Conservation (phyloP, 2,797 vertebrate genomes). For the Carduelis carduelis region DNA sequence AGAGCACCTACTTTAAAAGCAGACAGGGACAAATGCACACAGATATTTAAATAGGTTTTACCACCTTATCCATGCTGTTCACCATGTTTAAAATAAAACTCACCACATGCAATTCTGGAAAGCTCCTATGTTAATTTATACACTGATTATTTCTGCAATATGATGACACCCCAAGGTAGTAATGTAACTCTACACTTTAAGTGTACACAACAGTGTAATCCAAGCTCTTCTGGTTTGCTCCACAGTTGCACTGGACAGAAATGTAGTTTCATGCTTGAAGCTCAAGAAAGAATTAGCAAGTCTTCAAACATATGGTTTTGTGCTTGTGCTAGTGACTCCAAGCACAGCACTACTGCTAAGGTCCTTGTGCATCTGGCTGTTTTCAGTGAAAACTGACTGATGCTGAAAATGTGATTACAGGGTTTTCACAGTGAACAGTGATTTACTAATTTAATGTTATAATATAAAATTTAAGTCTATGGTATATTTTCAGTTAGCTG, state of each 20-base stretch:
- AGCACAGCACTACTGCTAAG: neutral
- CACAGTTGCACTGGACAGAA: neutral
- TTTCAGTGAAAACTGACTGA: neutral
- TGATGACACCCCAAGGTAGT: neutral
- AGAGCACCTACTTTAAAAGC: neutral
- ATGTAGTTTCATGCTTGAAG: neutral
- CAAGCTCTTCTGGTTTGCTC: neutral
- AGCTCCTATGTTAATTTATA: neutral
- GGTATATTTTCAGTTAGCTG: neutral
- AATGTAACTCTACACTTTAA: neutral
- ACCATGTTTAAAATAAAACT: neutral
- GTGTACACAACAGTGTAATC: neutral
- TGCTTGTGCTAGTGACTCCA: neutral
- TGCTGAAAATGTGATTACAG: neutral
- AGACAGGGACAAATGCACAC: neutral
- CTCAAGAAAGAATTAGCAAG: neutral
- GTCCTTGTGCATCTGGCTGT: neutral
- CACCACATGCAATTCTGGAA: neutral
- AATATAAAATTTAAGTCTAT: neutral
- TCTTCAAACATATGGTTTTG: neutral
- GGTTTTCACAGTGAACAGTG: neutral
- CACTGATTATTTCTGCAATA: neutral
- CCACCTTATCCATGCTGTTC: neutral
- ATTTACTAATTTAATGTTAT: neutral
- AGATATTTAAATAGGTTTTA: neutral